phyloP scores from a whole-genome alignment of 2,888 invertebrate genomes.

The Torymus aiolomorphi region DNA sequence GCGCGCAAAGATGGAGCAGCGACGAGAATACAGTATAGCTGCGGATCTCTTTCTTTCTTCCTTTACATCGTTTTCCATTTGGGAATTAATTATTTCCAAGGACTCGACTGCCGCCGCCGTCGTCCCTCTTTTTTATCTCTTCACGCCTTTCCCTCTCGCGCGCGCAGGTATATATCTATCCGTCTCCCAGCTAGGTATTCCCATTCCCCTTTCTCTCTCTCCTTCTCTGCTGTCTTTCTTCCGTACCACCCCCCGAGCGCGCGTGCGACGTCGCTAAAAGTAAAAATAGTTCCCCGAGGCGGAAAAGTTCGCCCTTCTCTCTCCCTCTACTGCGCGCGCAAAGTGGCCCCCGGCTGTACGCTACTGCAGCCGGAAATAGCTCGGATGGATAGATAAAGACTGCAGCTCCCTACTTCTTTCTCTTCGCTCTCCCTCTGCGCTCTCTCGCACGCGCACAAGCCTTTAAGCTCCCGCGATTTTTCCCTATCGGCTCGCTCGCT shows the following conservation, averaged over 20 bases:
- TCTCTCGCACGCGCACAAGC: neutral
- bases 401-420: slow-evolving; percentile 15
- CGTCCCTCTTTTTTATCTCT: slow-evolving; percentile 19
- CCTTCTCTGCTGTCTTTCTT: slow-evolving; percentile 18
- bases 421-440: neutral
- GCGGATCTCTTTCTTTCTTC: no score
- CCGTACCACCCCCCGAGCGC: neutral
- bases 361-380: slow-evolving; percentile 38
- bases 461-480: slow-evolving; percentile 48
- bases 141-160: slow-evolving; percentile 4
- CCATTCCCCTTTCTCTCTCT: slow-evolving; percentile 2
- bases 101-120: slow-evolving; percentile 23
- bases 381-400: slow-evolving; percentile 54
- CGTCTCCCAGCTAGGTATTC: neutral
- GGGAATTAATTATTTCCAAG: slow-evolving; percentile 61
- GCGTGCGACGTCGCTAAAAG: neutral
- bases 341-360: slow-evolving; percentile 42
- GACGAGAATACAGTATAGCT: no score
- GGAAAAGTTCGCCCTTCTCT: slow-evolving; percentile 45
- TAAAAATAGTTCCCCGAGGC: slow-evolving; percentile 44
- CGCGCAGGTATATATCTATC: neutral
- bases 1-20: no score
- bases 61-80: slow-evolving; percentile 59
- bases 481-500: slow-evolving; percentile 46
- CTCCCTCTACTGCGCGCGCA: slow-evolving; percentile 17